Conservation (phyloP, 2,797 vertebrate genomes). For the Peromyscus nudipes region DNA sequence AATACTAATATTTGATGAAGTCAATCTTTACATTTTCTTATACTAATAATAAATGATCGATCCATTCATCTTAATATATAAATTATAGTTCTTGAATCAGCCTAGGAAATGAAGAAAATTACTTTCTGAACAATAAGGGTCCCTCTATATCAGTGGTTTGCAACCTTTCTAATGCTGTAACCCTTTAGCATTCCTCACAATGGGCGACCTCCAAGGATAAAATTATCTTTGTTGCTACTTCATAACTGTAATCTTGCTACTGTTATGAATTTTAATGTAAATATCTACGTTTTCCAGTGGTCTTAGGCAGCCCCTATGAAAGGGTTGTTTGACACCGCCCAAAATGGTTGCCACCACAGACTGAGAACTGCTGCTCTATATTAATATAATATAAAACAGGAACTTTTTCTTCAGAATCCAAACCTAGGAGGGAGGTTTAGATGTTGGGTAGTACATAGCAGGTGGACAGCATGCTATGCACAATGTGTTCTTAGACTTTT, state of each 20-base stretch:
- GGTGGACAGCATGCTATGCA: too few relatives aligned
- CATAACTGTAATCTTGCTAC: background rate
- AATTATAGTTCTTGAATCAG: background rate
- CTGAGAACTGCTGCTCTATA: background rate
- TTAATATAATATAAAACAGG: background rate
- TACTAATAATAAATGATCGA: background rate
- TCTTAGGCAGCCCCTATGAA: background rate
- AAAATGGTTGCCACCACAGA: background rate
- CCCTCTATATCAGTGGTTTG: background rate
- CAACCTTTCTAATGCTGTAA: background rate
- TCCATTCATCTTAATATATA: background rate
- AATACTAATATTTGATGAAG: background rate
- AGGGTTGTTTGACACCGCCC: background rate
- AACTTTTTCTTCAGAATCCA: background rate
- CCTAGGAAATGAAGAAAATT: background rate
- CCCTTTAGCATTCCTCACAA: background rate
- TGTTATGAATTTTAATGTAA: background rate
- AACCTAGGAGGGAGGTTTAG: background rate
- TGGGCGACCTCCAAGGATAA: background rate
- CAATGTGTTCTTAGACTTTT: background rate
- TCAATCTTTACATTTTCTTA: background rate
- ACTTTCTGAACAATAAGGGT: background rate
- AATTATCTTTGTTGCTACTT: background rate
- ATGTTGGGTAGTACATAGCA: background rate
- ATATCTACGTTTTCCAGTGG: background rate